Evolutionary conservation across 2,797 vertebrate genomes (phyloP).

Genomic region (Characodon lateralis): DNA sequence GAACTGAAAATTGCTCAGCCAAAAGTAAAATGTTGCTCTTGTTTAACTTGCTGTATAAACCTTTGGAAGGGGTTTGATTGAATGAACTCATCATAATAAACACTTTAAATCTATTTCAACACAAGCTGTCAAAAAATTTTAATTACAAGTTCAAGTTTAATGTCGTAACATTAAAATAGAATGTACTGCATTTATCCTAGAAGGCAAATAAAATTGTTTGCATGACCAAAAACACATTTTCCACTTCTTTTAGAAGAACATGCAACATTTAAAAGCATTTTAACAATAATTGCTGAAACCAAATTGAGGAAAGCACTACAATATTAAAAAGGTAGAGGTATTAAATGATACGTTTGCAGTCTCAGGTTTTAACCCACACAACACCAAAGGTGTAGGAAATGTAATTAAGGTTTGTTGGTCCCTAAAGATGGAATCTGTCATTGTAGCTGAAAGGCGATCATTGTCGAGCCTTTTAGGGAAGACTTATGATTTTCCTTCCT

Average conservation of each 20-base stretch:
- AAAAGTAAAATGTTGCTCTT: background rate
- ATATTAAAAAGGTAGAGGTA: background rate
- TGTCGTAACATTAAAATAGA: background rate
- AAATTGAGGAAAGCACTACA: background rate
- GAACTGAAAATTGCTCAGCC: background rate
- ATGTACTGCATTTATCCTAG: background rate
- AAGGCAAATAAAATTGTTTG: too few relatives aligned
- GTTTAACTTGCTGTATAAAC: background rate
- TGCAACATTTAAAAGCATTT: background rate
- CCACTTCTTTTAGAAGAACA: background rate
- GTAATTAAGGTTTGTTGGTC: too few relatives aligned
- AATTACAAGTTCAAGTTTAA: background rate
- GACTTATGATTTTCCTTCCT: background rate
- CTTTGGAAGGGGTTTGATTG: background rate
- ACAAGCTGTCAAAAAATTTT: background rate
- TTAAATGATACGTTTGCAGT: too few relatives aligned
- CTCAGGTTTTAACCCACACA: too few relatives aligned
- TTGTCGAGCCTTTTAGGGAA: background rate
- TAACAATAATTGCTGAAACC: background rate
- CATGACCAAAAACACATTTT: too few relatives aligned
- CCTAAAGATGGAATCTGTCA: too few relatives aligned
- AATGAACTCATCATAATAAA: background rate
- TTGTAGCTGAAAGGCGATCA: background rate
- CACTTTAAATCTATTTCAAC: background rate
- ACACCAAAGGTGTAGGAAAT: too few relatives aligned